Evolutionary conservation across 1,140 invertebrate species (phyloP).

Genomic region (Rhagoletis pomonella): DNA sequence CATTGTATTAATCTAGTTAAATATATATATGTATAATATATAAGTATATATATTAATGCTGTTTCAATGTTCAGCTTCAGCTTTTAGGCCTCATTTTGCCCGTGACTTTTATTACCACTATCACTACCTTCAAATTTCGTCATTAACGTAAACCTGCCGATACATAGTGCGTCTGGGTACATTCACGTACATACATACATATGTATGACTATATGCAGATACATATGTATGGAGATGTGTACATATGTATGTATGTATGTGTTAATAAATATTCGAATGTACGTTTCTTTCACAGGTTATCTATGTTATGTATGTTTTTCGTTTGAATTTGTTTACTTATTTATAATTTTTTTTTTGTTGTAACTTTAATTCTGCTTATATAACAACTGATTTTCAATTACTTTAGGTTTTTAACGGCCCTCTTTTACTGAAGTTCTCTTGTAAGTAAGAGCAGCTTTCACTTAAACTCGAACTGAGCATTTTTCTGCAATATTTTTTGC

Average conservation of each 20-base stretch:
- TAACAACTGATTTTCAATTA: conserved; percentile 43
- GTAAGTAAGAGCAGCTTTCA: background rate
- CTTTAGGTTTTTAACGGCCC: conserved; percentile 23
- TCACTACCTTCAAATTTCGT: conserved; percentile 39
- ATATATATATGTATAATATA: conserved; percentile 33
- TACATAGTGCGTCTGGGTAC: conserved; percentile 4
- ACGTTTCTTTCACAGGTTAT: background rate
- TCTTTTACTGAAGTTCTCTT: conserved; percentile 7
- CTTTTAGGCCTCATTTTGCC: conserved; percentile 32
- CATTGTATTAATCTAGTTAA: conserved; percentile 29
- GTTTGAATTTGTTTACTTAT: conserved; percentile 5
- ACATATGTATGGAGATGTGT: background rate
- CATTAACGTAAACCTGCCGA: background rate
- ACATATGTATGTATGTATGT: background rate
- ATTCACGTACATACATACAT: background rate
- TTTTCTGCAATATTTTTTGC: background rate
- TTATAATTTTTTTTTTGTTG: conserved; percentile 3
- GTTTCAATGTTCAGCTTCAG: conserved; percentile 50
- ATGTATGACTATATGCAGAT: background rate
- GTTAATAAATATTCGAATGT: background rate
- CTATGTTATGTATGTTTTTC: background rate
- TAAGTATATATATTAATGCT: conserved; percentile 41
- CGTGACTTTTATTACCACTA: conserved; percentile 13
- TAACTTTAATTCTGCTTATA: conserved; percentile 47
- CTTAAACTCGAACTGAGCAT: background rate